phyloP scores from a whole-genome alignment of 2,797 vertebrate species.

The Toxotes lorentzi region DNA sequence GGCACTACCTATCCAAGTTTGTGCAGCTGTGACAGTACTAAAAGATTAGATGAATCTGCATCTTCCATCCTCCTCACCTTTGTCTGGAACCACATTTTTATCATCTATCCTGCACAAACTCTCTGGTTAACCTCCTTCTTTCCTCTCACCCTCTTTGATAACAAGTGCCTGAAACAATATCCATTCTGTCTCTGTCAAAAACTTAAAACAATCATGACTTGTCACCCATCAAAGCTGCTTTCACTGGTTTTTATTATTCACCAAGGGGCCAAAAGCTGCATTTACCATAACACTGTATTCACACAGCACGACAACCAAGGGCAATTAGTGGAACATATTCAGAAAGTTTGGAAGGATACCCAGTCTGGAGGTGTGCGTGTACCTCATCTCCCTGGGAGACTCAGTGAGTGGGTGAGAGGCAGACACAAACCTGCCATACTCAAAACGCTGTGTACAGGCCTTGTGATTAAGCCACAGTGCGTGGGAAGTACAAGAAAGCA shows the following conservation, averaged over 20 bases:
- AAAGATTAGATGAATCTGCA: conserved; percentile 19
- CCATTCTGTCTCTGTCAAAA: conserved; percentile 26
- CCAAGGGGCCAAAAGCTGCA: conserved; percentile 27
- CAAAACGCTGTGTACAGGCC: conserved; percentile 52
- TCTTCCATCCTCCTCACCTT: conserved; percentile 13
- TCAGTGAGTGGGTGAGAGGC: conserved; percentile 70
- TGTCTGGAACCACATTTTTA: conserved; percentile 18
- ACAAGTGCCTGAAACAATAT: not conserved
- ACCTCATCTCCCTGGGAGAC: conserved; percentile 63
- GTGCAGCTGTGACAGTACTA: conserved; percentile 32
- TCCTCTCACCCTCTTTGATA: conserved; percentile 10
- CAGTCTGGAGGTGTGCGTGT: conserved; percentile 62
- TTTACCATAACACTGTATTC: conserved; percentile 21
- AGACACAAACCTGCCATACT: conserved; percentile 66
- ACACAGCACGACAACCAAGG: conserved; percentile 17
- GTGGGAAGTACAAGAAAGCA: conserved; percentile 67
- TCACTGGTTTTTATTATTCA: conserved; percentile 24
- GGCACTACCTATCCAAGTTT: conserved; percentile 26
- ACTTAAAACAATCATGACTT: conserved; percentile 27
- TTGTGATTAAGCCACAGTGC: conserved; percentile 67
- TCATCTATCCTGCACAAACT: not conserved
- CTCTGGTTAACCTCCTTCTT: not conserved
- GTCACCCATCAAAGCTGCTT: conserved; percentile 22
- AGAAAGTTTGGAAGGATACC: conserved; percentile 61
- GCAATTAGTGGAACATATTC: conserved; percentile 59